These are phyloP conservation scores for Oreortyx pictus DNA, from an alignment of 2,797 vertebrate genomes.

Conservation along the genomic window DNA sequence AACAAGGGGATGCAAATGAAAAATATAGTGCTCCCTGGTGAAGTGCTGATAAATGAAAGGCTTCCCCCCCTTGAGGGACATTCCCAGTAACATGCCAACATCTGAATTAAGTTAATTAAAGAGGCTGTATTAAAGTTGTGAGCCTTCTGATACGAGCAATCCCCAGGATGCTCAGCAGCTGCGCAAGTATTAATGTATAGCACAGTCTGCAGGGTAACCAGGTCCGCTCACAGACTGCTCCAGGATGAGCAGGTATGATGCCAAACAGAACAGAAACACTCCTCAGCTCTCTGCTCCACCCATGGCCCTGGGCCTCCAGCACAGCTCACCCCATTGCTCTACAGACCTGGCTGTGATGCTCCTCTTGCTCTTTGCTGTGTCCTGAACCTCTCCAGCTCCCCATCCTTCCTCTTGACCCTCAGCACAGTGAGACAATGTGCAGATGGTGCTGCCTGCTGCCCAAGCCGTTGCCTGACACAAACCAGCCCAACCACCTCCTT, in stretches of 20 bases:
- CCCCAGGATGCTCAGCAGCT: constrained; percentile 37
- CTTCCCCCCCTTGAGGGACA: constrained; percentile 19
- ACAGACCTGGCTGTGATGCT: neutral
- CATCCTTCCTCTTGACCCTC: neutral
- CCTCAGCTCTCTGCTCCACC: neutral
- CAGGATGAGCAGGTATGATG: neutral
- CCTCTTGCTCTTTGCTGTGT: neutral
- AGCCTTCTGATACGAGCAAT: constrained; percentile 50
- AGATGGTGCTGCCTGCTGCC: neutral
- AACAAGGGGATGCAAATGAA: constrained; percentile 42
- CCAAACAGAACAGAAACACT: neutral
- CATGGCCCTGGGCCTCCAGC: neutral
- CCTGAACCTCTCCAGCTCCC: neutral
- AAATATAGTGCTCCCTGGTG: constrained; percentile 12
- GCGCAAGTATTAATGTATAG: constrained; percentile 48
- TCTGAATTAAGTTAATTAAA: constrained; percentile 78
- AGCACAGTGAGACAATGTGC: neutral
- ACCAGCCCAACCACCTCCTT: neutral
- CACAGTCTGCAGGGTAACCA: constrained; percentile 51
- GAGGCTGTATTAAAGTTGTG: constrained; percentile 18
- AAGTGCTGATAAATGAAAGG: constrained; percentile 61
- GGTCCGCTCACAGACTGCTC: neutral
- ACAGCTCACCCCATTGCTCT: neutral
- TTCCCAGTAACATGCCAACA: constrained; percentile 48
- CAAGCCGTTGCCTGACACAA: neutral